A percentile compares a stretch with the other conserved stretches of the same genome.
phyloP scores from a whole-genome alignment of 2,113 vertebrate genomes.

The Lates calcarifer region DNA sequence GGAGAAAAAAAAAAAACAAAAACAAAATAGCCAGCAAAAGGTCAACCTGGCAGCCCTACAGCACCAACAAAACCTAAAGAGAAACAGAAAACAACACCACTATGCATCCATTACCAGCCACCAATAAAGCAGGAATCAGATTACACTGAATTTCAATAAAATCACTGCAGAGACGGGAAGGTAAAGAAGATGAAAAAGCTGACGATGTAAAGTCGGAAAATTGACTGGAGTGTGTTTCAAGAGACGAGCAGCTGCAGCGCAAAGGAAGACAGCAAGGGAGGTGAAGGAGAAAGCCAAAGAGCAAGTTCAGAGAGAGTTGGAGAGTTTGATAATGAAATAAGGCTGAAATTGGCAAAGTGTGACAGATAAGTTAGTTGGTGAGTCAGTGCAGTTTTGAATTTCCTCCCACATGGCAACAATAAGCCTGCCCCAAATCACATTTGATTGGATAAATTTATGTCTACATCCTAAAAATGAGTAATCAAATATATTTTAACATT shows the following conservation, averaged over 20 bases:
- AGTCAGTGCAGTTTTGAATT: constrained; percentile 10
- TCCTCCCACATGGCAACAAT: constrained; percentile 43
- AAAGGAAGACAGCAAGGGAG: constrained; percentile 6
- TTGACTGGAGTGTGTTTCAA: constrained; percentile 19
- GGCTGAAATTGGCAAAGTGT: constrained; percentile 49
- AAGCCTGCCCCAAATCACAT: not conserved
- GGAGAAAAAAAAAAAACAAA: constrained; percentile 31
- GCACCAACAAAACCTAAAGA: not conserved
- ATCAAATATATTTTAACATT: not conserved
- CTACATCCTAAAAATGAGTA: not conserved
- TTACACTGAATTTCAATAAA: constrained; percentile 22
- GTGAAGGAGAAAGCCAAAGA: constrained; percentile 1
- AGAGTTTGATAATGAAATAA: constrained; percentile 57
- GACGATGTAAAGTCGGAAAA: not conserved
- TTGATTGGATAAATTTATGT: not conserved
- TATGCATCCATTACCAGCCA: constrained; percentile 2
- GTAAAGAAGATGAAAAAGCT: constrained; percentile 16
- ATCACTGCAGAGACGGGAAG: constrained; percentile 7
- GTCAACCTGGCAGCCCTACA: constrained; percentile 16
- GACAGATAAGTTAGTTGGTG: constrained; percentile 29
- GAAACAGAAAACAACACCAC: constrained; percentile 33
- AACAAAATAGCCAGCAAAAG: constrained; percentile 36
- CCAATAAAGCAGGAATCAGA: constrained; percentile 8
- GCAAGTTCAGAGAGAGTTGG: constrained; percentile 19
- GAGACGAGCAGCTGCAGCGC: not conserved